Conservation (phyloP, 2,113 vertebrate genomes). For the Varanus salvator region DNA sequence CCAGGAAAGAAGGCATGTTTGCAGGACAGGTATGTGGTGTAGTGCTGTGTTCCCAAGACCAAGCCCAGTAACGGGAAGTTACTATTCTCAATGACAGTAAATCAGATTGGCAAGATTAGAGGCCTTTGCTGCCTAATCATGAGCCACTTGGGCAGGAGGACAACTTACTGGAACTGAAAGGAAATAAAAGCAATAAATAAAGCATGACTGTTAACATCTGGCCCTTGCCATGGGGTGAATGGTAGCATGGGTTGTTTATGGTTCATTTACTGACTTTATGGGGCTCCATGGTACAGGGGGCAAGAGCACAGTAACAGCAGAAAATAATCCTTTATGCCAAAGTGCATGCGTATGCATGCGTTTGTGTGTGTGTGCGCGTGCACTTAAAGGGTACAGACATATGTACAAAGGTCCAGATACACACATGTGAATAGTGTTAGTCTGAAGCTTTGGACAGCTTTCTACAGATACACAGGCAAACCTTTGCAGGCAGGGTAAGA, state of each 20-base stretch:
- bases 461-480: not conserved
- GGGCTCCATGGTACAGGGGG: not conserved
- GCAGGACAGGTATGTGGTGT: conserved; percentile 51
- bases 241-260: conserved; percentile 64
- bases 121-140: conserved; percentile 76
- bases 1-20: conserved; percentile 49
- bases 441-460: not conserved
- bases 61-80: conserved; percentile 76
- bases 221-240: conserved; percentile 58
- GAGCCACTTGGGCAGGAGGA: conserved; percentile 76
- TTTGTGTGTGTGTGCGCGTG: not conserved
- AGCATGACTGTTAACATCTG: conserved; percentile 67
- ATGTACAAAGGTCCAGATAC: not conserved
- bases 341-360: no score
- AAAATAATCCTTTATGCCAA: not conserved
- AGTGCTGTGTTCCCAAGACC: conserved; percentile 63
- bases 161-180: conserved; percentile 82
- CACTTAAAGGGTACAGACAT: not conserved
- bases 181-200: conserved; percentile 79
- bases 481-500: not conserved
- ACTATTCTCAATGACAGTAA: conserved; percentile 76
- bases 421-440: not conserved
- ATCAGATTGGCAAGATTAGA: conserved; percentile 79
- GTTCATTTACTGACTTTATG: conserved; percentile 41
- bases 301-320: not conserved